Base-by-base conservation (phyloP, 2,888 invertebrate genomes). In the Herminia tarsipennalis region DNA sequence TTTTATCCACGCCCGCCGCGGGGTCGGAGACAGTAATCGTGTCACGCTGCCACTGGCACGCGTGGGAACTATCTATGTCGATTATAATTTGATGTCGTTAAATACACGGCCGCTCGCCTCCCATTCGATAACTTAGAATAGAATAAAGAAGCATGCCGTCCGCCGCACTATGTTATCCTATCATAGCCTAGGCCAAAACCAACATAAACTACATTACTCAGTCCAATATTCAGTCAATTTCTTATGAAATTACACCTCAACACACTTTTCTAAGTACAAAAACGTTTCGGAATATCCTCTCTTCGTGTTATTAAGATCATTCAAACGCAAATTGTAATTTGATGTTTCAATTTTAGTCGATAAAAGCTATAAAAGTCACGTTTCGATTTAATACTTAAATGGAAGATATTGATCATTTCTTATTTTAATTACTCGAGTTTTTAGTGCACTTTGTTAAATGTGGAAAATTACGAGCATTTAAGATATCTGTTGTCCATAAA, bases 161-260 rank as follows among this genome's bases (percentile, higher is more conserved):
- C 87, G 89, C 86, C 81, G 86, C 87, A 82, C 84, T 73, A 73
- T 59, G 63, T 81, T 81, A 86, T 73, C 78, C 81, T 87, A 88
- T 81, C 86, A 86, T 86, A 87, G 83, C 81, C 85, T 86, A 88
- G 83, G 82, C 86, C 81, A 79, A 87, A 83, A 81, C 88, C 86
- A 81, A 81, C 86, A 78, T 70, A 78, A 84, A 83, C 83, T 88
- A 88, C 83, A 86, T 83, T 89, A 90, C 85, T 91, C 91, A 91
- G 90, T 91, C 90, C 90, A 87, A 87, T 82, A 86, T 81, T 91
- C 90, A 91, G 91, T 91, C 91, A 86, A 83, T 87, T 86, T 85
- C 88, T 85, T 87, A 88, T 72, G 86, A 88, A 88, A 89, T 86
- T 87, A 86, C 82, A 81, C 80, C 79, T 76, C 74, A 68, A 75